Percentiles rank a stretch among this genome's conserved stretches.
Evolutionary conservation across 37 sponge, comb jelly and placozoan species (phyloP).

Genomic region (Hexactinellida sp.): DNA sequence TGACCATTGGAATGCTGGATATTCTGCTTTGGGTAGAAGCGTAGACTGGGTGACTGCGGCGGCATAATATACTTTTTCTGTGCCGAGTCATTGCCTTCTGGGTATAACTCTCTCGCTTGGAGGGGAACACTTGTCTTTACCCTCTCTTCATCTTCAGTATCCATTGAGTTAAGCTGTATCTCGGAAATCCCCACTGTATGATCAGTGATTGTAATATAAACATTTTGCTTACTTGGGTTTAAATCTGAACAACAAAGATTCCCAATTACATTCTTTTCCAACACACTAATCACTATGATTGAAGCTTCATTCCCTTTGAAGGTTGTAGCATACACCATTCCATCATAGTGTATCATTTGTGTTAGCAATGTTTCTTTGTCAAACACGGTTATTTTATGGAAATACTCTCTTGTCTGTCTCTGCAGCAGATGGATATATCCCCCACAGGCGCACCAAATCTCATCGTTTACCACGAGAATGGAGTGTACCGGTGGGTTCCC

Average conservation of each 20-base stretch:
- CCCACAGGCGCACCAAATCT: not conserved
- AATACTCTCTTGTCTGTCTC: not conserved
- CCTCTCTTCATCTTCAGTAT: not conserved
- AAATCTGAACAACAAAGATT: not conserved
- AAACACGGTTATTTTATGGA: not conserved
- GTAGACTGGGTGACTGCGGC: not conserved
- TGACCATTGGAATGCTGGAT: not conserved
- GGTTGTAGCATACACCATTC: not conserved
- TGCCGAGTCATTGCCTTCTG: not conserved
- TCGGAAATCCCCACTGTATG: not conserved
- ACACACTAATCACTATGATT: not conserved
- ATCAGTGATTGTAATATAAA: not conserved
- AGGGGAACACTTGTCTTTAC: not conserved
- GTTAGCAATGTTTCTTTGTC: not conserved
- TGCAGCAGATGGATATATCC: not conserved
- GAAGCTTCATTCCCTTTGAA: not conserved
- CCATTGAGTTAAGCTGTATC: not conserved
- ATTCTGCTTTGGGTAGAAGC: not conserved
- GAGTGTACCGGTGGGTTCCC: not conserved
- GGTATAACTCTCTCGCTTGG: not conserved
- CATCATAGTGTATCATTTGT: not conserved
- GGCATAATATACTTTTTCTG: not conserved
- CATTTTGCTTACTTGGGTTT: not conserved
- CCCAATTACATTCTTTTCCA: not conserved
- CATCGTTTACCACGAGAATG: not conserved